phyloP scores from a whole-genome alignment of 2,888 invertebrate species.

The Anoncus sp. region DNA sequence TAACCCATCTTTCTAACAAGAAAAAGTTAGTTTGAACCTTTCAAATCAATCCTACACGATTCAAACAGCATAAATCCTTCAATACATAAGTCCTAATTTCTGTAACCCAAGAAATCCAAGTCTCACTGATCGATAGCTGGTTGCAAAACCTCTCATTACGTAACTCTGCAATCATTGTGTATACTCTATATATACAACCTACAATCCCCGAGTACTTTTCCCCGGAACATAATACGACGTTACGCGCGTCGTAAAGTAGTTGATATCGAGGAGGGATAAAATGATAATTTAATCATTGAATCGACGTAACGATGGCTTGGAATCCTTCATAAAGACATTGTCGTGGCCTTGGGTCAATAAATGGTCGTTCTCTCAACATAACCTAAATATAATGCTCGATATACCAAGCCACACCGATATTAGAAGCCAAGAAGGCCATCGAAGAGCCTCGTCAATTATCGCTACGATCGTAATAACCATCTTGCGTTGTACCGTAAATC shows the following conservation, averaged over 20 bases:
- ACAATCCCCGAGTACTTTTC: background rate
- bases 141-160: constrained; percentile 3
- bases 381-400: constrained; percentile 37
- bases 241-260: constrained; percentile 4
- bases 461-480: constrained; percentile 70
- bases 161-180: background rate
- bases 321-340: background rate
- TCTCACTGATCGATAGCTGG: constrained; percentile 10
- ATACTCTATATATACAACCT: background rate
- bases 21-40: no score
- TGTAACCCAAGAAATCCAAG: constrained; percentile 16
- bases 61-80: no score
- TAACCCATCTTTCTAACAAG: no score
- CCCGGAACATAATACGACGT: background rate
- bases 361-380: no score
- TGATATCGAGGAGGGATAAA: constrained; percentile 2
- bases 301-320: background rate
- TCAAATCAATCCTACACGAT: no score
- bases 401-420: constrained; percentile 7
- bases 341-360: no score
- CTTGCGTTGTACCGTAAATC: constrained; percentile 6
- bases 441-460: constrained; percentile 69
- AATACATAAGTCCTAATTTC: no score
- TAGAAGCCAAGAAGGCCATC: background rate
- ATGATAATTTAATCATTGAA: constrained; percentile 53